Base-by-base conservation (phyloP, 1,140 invertebrate species). In the Hylyphantes graminicola region DNA sequence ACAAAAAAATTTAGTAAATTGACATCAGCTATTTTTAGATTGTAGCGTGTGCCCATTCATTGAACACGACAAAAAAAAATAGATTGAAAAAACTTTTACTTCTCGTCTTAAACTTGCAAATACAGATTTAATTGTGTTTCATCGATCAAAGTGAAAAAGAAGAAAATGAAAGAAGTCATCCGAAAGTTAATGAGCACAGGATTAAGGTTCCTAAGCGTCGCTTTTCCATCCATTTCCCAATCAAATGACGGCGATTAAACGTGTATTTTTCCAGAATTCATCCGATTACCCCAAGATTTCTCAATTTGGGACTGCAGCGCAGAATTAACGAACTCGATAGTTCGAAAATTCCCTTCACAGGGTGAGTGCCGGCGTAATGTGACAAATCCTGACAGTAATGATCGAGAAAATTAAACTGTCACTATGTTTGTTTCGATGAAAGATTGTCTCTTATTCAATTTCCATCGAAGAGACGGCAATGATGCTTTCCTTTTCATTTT, bases 371-470 rank as follows among this genome's bases (percentile, higher is more conserved):
- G 21, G 48, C 35, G 72, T 70, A 80, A 70, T 72, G 78, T 80
- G 78, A 80, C 78, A 80, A 80, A 80, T 50, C 57, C n/a, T 53
- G 78, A 68, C 65, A 67, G 67, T 61, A 72, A 80, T 80, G 65
- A 72, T 65, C 65, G 65, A 80, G 78, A 80, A 80, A 80, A 80
- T 80, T 80, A 80, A 80, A 80, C 78, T 80, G 78, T 80, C 78
- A 80, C 54, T 19, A 19, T 68, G 21, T 80, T 68, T 59, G 65
- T 57, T 61, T 61, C 78, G 55, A 61, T 80, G 78, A 80, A 61
- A 68, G 78, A 80, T 80, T 50, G 65, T 21, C 21, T 35, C 64
- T 55, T 55, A 70, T 70, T 70, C 78, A 80, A 80, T 80, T 70
- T 80, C 57, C 76, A 68, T 79, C 75, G 75, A 77, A 74, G 19